phyloP scores from a whole-genome alignment of 2,113 vertebrate genomes.

The Pygoscelis antarcticus region DNA sequence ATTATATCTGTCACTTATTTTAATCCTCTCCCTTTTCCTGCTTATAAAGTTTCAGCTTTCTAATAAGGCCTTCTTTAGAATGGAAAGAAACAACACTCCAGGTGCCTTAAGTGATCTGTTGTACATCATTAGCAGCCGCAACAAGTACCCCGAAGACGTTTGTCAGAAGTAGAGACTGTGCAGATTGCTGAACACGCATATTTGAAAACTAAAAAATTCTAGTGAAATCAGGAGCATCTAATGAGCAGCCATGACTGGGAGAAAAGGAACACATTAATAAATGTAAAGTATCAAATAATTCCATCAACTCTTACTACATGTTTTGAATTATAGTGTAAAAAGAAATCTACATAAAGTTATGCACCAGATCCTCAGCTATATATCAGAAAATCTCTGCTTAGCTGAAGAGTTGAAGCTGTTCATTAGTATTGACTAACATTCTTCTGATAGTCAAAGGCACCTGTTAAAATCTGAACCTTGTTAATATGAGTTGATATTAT shows the following conservation, averaged over 20 bases:
- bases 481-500: background rate
- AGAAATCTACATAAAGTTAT: background rate
- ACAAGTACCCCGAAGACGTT: background rate
- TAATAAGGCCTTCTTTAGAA: background rate
- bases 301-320: accelerated
- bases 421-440: background rate
- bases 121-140: background rate
- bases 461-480: background rate
- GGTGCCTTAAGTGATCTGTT: background rate
- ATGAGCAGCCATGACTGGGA: background rate
- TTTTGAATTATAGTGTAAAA: background rate
- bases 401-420: background rate
- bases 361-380: background rate
- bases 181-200: background rate
- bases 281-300: background rate
- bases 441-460: background rate
- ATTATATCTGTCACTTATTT: background rate
- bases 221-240: background rate
- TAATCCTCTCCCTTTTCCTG: background rate
- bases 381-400: background rate
- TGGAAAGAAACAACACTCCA: background rate
- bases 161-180: background rate
- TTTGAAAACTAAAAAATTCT: background rate
- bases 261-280: background rate
- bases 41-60: background rate